Evolutionary conservation across 2,113 vertebrate species (phyloP).

Genomic region (Grammomys dolichurus): DNA sequence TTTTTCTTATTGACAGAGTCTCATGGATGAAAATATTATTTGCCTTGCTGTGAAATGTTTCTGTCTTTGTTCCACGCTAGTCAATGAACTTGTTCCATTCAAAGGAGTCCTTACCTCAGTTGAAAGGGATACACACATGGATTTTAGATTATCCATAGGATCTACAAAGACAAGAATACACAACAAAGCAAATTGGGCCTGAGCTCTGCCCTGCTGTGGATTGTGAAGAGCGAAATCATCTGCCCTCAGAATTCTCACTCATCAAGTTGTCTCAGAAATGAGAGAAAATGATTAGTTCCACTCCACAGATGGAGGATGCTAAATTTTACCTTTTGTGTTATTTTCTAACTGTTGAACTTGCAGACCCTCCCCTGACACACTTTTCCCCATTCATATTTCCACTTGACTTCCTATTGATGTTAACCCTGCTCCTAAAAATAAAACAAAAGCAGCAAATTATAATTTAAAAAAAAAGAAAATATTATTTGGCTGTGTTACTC

Average conservation of each 20-base stretch:
- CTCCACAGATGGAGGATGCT: neutral
- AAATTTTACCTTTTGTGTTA: slow-evolving; percentile 39
- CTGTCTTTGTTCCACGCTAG: neutral
- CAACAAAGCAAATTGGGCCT: neutral
- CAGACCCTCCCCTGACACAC: fast-evolving
- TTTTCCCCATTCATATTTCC: slow-evolving; percentile 32
- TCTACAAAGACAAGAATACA: neutral
- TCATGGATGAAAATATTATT: too few species aligned
- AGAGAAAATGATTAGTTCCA: slow-evolving; percentile 40
- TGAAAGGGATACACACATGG: neutral
- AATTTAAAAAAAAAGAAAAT: neutral
- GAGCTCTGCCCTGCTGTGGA: neutral
- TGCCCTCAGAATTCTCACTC: neutral
- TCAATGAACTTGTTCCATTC: neutral
- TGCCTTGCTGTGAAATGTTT: neutral
- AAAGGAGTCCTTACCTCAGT: neutral
- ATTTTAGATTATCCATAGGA: neutral
- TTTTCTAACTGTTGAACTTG: slow-evolving; percentile 35
- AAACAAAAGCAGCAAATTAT: neutral
- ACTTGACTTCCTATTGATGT: slow-evolving; percentile 27
- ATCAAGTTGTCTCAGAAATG: slow-evolving; percentile 8
- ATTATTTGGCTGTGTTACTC: too few species aligned
- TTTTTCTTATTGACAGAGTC: too few species aligned
- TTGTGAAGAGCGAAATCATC: neutral
- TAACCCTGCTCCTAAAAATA: slow-evolving; percentile 24